Evolutionary conservation across 2,797 vertebrate genomes (phyloP), one percentile per base, ranked within the genome.

Genomic region (Octomys mimax): DNA sequence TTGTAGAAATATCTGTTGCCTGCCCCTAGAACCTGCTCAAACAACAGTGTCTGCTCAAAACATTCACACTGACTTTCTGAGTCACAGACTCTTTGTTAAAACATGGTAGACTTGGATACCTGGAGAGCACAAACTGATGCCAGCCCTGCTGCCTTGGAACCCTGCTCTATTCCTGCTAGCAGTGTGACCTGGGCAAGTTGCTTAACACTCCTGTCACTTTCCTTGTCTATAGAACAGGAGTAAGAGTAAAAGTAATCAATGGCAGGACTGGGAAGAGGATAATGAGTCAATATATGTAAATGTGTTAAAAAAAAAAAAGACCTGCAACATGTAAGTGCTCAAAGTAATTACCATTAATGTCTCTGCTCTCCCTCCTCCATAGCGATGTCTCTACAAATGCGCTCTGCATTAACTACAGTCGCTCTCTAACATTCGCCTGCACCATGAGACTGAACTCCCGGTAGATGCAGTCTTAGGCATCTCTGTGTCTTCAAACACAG

Each of bases 211-310:
- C 59, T 12, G 24, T 46, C 36, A 36, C 59, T n/a, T 86, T 92
- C 80, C 57, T 94, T 84, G 75, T 31, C 59, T 92, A 13, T 54
- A 54, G 82, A 92, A 93, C 6, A 62, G 79, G 64, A 24, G 36
- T 42, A 73, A 36, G 64, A 24, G 36, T 42, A 73, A 36, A 62
- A 49, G n/a, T 88, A 85, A 79, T 6, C 71, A 46, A 82, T 3
- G 64, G 73, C 22, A 93, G 68, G 31, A 49, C 18, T 68, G 9
- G 78, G 42, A 71, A 14, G 36, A 88, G 46, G 82, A 92, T 62
- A 79, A 52, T 49, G 33, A 94, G 42, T 91, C 78, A 66, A 36
- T 62, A 57, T 11, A 33, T 24, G 5, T 73, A 26, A 54, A 49
- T 49, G n/a, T 70, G 62, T 71, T 9, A 28, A 73, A 70, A 18